Conservation (phyloP, 2,113 vertebrate genomes). For the Macquaria australasica region DNA sequence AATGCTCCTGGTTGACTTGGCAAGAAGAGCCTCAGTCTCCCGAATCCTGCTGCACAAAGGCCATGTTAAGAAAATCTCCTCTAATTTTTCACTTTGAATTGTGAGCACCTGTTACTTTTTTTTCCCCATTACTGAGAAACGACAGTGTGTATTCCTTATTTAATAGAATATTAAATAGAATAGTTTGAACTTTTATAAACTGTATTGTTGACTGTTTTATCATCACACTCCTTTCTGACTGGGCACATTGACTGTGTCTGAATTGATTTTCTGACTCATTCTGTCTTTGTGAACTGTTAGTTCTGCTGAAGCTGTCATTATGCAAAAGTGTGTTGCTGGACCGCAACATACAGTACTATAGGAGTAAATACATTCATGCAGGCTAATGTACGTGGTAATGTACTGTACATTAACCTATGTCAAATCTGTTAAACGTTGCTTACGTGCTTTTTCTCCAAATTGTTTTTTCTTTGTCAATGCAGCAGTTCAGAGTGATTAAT, state of each 20-base stretch:
- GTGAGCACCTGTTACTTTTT: conserved; percentile 28
- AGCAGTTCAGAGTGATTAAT: conserved; percentile 31
- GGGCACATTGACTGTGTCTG: neutral
- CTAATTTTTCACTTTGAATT: conserved; percentile 48
- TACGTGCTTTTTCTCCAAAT: neutral
- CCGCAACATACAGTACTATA: neutral
- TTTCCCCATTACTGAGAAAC: conserved; percentile 3
- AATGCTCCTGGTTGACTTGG: conserved; percentile 81
- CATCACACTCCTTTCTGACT: neutral
- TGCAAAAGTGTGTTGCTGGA: neutral
- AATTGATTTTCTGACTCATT: neutral
- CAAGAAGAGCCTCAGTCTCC: conserved; percentile 49
- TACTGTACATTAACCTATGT: neutral
- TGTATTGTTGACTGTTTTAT: neutral
- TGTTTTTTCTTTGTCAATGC: neutral
- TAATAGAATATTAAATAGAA: neutral
- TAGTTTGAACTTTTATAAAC: neutral
- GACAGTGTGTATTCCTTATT: neutral
- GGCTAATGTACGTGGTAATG: neutral
- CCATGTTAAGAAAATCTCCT: conserved; percentile 49
- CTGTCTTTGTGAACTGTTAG: neutral
- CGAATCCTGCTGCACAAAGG: conserved; percentile 56
- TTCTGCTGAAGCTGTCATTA: neutral
- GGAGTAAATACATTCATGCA: neutral
- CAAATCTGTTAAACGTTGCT: conserved; percentile 13